Conservation (phyloP, 2,797 vertebrate genomes). For the Poecilia velifera region DNA sequence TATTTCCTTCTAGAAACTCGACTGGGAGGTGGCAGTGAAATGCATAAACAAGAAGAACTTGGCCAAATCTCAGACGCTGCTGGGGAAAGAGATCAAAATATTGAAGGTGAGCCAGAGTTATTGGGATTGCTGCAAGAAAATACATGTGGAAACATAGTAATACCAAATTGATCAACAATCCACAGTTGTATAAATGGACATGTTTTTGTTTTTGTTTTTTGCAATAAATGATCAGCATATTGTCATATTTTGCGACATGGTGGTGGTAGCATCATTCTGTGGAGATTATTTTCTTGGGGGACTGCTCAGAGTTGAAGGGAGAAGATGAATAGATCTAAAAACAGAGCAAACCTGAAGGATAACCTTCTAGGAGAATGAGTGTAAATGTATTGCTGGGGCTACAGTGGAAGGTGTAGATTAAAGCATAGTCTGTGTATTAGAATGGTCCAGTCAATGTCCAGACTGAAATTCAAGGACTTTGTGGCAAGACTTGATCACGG, state of each 20-base stretch:
- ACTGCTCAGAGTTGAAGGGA: not conserved
- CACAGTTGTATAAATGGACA: not conserved
- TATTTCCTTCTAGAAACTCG: slow-evolving; percentile 85
- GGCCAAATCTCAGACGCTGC: slow-evolving; percentile 94
- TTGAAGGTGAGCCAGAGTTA: slow-evolving; percentile 86
- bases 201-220: not conserved
- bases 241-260: not conserved
- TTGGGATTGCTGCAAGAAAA: not conserved
- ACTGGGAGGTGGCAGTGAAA: slow-evolving; percentile 97
- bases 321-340: not conserved
- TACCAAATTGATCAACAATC: not conserved
- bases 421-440: not conserved
- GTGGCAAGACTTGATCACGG: not conserved
- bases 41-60: slow-evolving; percentile 99
- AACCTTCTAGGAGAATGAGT: not conserved
- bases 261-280: not conserved
- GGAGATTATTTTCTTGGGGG: not conserved
- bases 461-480: not conserved
- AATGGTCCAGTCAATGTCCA: not conserved
- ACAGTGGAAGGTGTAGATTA: not conserved
- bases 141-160: not conserved
- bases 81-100: slow-evolving; percentile 98
- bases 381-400: not conserved
- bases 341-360: not conserved
- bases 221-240: slow-evolving; percentile 5